A percentile compares a stretch with the other conserved stretches of the same genome.
These are phyloP conservation scores for Etheostoma perlongum DNA, from an alignment of 2,797 vertebrate species.

Conservation along the genomic window DNA sequence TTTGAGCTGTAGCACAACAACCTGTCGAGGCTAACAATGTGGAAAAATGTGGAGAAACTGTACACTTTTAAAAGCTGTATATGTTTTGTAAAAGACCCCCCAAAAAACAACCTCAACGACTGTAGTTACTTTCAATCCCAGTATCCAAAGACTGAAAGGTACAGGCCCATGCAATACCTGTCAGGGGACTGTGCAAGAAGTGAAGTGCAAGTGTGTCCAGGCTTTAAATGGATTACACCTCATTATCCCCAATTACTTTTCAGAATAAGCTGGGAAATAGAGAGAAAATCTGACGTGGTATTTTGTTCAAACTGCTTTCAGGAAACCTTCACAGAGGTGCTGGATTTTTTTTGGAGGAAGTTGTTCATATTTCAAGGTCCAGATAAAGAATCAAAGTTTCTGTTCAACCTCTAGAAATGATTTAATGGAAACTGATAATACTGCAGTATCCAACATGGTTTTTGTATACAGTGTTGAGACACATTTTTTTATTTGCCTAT, in stretches of 20 bases:
- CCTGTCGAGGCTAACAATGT: constrained; percentile 34
- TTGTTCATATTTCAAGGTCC: constrained; percentile 48
- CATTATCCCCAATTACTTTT: constrained; percentile 75
- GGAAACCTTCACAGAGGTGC: constrained; percentile 51
- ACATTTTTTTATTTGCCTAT: background rate
- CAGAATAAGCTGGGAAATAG: constrained; percentile 53
- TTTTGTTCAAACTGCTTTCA: constrained; percentile 52
- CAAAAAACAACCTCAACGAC: no score
- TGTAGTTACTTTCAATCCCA: constrained; percentile 29
- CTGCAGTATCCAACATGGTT: background rate
- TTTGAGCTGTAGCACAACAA: constrained; percentile 43
- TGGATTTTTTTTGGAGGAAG: constrained; percentile 2
- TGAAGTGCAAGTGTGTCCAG: constrained; percentile 41
- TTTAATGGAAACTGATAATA: constrained; percentile 12
- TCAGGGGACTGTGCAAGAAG: constrained; percentile 33
- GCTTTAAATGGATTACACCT: constrained; percentile 78
- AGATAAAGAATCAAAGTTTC: constrained; percentile 6
- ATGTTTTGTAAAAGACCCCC: background rate
- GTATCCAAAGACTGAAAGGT: constrained; percentile 22
- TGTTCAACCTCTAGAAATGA: constrained; percentile 12
- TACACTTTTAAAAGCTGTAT: background rate
- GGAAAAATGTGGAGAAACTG: background rate
- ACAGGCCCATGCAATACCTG: constrained; percentile 48
- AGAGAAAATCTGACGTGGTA: constrained; percentile 45
- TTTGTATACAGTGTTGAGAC: background rate